phyloP scores from a whole-genome alignment of 2,113 vertebrate genomes.

The Apteryx mantelli region DNA sequence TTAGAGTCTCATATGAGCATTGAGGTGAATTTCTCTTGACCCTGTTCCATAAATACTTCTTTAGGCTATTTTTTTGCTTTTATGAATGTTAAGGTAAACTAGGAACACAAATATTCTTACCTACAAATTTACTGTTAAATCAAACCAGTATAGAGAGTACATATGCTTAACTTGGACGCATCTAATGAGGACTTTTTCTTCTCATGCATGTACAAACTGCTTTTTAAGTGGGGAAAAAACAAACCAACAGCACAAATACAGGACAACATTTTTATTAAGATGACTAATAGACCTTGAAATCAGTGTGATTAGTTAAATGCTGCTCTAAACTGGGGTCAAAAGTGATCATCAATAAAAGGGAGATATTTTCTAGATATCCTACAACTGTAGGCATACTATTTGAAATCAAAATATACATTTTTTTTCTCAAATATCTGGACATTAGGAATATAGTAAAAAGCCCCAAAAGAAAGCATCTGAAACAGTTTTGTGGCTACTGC shows the following conservation, averaged over 20 bases:
- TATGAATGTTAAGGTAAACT: background rate
- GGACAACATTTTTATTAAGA: background rate
- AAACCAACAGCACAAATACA: background rate
- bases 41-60: background rate
- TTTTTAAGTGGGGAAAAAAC: background rate
- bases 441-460: background rate
- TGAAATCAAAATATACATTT: background rate
- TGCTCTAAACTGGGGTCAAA: background rate
- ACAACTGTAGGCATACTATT: background rate
- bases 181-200: background rate
- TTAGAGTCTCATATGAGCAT: background rate
- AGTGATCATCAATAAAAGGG: background rate
- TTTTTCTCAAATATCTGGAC: background rate
- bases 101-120: background rate
- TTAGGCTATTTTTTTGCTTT: background rate
- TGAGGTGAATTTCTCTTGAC: background rate
- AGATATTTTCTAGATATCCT: background rate
- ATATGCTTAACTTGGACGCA: background rate
- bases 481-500: background rate
- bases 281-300: background rate
- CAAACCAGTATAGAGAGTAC: background rate
- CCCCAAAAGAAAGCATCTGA: background rate
- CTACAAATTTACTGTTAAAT: background rate
- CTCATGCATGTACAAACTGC: background rate
- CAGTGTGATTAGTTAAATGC: background rate